phyloP scores from a whole-genome alignment of 2,797 vertebrate genomes.

The Melanotaenia parkinsoni region DNA sequence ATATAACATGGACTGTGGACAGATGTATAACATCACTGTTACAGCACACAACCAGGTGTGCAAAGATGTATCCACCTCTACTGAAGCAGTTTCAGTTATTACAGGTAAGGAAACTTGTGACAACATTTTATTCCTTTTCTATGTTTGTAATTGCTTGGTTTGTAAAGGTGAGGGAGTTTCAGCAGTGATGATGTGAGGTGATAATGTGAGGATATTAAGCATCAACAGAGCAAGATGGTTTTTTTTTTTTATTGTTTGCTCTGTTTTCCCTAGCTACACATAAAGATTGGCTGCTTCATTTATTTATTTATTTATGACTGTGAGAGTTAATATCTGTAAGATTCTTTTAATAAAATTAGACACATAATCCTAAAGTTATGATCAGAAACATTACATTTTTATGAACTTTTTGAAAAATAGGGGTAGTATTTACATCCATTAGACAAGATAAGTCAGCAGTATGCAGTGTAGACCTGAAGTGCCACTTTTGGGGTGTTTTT shows the following conservation, averaged over 20 bases:
- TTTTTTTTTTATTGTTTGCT: neutral
- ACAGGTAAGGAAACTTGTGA: conserved; percentile 72
- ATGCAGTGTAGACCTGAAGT: neutral
- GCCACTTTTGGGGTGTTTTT: neutral
- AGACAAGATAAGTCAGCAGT: no score
- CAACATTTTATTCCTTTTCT: neutral
- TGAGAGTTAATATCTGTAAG: neutral
- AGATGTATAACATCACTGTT: conserved; percentile 76
- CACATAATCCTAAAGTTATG: neutral
- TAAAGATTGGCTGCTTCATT: neutral
- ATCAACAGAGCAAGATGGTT: neutral
- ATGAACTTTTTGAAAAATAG: no score
- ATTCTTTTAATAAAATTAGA: neutral
- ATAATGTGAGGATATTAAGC: neutral
- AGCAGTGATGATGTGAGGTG: neutral
- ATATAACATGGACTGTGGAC: conserved; percentile 73
- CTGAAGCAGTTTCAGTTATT: conserved; percentile 24
- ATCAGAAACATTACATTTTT: neutral
- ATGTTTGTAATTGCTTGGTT: neutral
- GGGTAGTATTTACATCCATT: no score
- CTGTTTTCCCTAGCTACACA: neutral
- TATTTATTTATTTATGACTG: no score
- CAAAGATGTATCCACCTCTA: conserved; percentile 49
- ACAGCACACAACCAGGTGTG: conserved; percentile 73
- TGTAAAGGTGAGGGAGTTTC: neutral